Conservation (phyloP, 2,888 invertebrate genomes). For the Thysanoteuthis rhombus region DNA sequence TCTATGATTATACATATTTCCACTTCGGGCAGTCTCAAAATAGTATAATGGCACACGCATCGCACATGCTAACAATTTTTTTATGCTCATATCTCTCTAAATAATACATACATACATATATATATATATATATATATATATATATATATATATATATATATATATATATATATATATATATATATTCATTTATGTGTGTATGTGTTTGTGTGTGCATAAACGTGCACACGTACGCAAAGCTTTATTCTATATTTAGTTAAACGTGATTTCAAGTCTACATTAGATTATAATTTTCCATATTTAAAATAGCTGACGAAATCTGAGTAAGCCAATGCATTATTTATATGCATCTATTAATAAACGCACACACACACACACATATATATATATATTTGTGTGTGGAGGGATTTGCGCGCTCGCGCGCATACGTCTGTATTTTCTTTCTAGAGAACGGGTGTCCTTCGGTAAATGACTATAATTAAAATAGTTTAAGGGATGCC, state of each 20-base stretch:
- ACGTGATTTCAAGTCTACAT: background rate
- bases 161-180: too few relatives aligned
- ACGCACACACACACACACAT: background rate
- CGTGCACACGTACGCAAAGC: background rate
- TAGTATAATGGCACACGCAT: too few relatives aligned
- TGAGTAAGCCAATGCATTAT: background rate
- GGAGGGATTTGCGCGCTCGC: background rate
- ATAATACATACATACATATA: too few relatives aligned
- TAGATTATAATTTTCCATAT: background rate
- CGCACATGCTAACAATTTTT: too few relatives aligned
- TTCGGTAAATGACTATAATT: background rate
- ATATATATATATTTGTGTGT: background rate
- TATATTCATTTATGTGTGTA: too few relatives aligned
- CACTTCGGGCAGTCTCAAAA: too few relatives aligned
- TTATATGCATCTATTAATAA: background rate
- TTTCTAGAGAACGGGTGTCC: background rate
- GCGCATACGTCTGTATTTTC: background rate
- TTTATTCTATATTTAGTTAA: background rate
- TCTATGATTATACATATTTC: too few relatives aligned
- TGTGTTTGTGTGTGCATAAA: background rate
- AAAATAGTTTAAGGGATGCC: background rate
- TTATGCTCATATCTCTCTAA: too few relatives aligned
- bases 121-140: too few relatives aligned
- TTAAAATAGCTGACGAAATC: conserved; percentile 12
- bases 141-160: too few relatives aligned